Conservation (phyloP, 2,797 vertebrate species). For the Hephaestus fuliginosus region DNA sequence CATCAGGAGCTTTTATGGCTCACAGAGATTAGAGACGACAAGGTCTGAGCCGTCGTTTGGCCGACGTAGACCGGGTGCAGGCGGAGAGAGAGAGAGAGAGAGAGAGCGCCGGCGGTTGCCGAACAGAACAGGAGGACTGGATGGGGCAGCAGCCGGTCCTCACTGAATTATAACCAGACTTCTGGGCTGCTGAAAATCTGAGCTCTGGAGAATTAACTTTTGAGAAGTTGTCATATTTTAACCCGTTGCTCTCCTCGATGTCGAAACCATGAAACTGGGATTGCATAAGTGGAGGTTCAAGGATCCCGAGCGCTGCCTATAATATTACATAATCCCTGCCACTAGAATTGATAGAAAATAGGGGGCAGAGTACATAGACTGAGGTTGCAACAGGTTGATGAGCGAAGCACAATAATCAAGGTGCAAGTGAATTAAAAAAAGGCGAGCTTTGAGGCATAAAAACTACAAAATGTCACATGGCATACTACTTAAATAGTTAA, state of each 20-base stretch:
- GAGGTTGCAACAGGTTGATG: conserved; percentile 71
- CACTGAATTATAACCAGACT: conserved; percentile 23
- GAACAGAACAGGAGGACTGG: conserved; percentile 7
- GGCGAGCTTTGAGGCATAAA: background rate
- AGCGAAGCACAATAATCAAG: background rate
- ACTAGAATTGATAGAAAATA: conserved; percentile 46
- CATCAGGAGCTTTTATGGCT: conserved; percentile 46
- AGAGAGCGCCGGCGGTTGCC: conserved; percentile 11
- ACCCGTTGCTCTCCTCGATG: conserved; percentile 39
- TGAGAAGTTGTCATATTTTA: conserved; percentile 47
- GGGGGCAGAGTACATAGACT: conserved; percentile 31
- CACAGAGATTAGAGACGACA: conserved; percentile 32
- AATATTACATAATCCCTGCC: conserved; percentile 70
- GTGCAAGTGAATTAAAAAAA: background rate
- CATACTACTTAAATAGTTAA: background rate
- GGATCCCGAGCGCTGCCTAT: conserved; percentile 53
- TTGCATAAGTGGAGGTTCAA: conserved; percentile 79
- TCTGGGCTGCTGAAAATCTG: background rate
- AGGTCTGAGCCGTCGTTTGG: conserved; percentile 40
- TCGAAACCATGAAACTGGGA: conserved; percentile 74
- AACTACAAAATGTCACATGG: background rate
- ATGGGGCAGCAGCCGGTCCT: background rate
- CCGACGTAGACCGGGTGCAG: conserved; percentile 28
- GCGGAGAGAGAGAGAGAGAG: conserved; percentile 26
- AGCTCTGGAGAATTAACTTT: conserved; percentile 41